Evolutionary conservation across 2,113 vertebrate genomes (phyloP).

Genomic region (Galbula dea): DNA sequence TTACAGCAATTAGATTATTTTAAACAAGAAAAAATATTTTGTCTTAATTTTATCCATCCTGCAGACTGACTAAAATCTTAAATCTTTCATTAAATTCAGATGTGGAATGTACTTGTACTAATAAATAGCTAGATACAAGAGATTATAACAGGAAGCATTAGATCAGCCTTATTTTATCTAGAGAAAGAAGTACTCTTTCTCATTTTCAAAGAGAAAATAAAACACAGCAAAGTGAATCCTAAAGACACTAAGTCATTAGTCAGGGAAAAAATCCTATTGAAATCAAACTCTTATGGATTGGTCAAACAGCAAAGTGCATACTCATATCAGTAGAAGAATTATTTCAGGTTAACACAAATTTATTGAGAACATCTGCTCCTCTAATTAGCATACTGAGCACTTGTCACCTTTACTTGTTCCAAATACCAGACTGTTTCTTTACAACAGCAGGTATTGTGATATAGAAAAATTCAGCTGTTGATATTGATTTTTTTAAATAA

Average conservation of each 20-base stretch:
- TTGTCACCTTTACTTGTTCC: neutral
- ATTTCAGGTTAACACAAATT: neutral
- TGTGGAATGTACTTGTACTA: neutral
- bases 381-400: neutral
- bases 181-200: neutral
- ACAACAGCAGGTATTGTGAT: neutral
- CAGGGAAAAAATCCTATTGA: neutral
- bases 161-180: neutral
- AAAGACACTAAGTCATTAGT: neutral
- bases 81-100: neutral
- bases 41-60: neutral
- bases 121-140: neutral
- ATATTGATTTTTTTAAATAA: neutral
- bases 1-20: neutral
- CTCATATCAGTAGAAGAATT: neutral
- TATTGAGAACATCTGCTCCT: neutral
- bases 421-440: neutral
- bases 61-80: neutral
- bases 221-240: neutral
- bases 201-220: neutral
- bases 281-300: neutral
- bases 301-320: neutral
- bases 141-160: neutral
- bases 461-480: neutral
- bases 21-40: neutral